phyloP scores from a whole-genome alignment of 2,797 vertebrate species.

The Sebastiscus tertius region DNA sequence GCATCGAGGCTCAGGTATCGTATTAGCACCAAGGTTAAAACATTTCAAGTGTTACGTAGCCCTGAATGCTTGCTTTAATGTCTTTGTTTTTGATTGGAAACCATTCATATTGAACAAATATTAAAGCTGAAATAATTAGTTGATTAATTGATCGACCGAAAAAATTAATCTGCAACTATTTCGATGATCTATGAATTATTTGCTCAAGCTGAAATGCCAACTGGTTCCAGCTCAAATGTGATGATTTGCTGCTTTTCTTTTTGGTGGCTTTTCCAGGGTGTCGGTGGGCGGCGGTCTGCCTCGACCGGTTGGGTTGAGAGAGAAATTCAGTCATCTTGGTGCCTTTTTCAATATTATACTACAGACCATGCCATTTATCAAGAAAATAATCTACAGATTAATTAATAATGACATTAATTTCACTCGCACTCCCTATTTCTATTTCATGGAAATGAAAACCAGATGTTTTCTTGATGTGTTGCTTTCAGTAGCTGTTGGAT shows the following conservation, averaged over 20 bases:
- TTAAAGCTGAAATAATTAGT: not conserved
- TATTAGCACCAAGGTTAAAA: not conserved
- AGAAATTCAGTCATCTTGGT: not conserved
- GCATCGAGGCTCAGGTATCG: not conserved
- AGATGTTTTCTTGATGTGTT: not conserved
- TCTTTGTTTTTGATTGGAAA: not conserved
- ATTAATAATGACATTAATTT: not conserved
- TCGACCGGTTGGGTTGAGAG: no score
- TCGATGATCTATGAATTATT: no score
- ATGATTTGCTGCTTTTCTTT: not conserved
- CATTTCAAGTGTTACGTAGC: not conserved
- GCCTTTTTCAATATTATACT: not conserved
- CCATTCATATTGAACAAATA: not conserved
- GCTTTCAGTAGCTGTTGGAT: not conserved
- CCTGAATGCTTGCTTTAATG: not conserved
- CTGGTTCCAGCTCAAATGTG: no score
- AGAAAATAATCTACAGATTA: no score
- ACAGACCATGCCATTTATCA: no score
- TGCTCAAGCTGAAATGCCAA: no score
- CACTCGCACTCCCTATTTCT: not conserved
- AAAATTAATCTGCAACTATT: accelerated
- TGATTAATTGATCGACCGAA: not conserved
- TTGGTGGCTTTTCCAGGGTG: no score
- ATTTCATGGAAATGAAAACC: not conserved
- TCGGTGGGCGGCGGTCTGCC: accelerated